Evolutionary conservation across 1,140 invertebrate genomes (phyloP), one percentile per base, ranked within the genome.

Genomic region (Eulimnadia texana): DNA sequence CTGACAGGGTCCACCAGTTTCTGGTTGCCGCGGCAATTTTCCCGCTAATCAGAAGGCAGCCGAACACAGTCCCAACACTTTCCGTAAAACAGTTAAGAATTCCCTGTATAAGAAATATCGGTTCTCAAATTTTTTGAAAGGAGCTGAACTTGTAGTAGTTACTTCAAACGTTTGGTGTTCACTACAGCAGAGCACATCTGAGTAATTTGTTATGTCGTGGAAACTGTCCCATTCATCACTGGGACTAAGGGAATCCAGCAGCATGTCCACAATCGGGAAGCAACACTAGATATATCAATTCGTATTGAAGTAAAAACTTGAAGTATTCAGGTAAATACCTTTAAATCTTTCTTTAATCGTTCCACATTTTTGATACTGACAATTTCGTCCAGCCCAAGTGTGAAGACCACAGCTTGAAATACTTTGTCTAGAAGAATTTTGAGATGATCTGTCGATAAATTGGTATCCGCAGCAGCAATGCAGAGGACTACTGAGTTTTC

Each of bases 21-120:
- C 50, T 24, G 23, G 60, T 61, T 9, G 60, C 60, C 23, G 60
- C 60, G 51, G 60, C 60, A 54, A 61, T 28, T 47, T 61, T 61
- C 16, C 60, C 51, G 6, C 22, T 54, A 19, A 54, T 29, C 19
- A 24, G 25, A 25, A 64, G 28, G 27, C 58, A 61, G 3, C 60
- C 60, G 64, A 65, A 63, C 19, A 64, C 53, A 42, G 53, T 52
- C 42, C 56, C 49, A 58, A 65, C 64, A 16, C 60, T 61, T 25
- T 61, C 60, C 3, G 60, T 19, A 47, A 61, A 61, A 33, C 60
- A 61, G 20, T 54, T 29, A 3, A 61, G 22, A 29, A 61, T 61
- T 2, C 60, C 60, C 60, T 61, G 22, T n/a, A 60, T n/a, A 53
- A n/a, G 47, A 28, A 60, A 10, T n/a, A 16, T 2, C 9, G 2